Evolutionary conservation across 2,113 vertebrate genomes (phyloP).

Genomic region (Dendrocopos noguchii): DNA sequence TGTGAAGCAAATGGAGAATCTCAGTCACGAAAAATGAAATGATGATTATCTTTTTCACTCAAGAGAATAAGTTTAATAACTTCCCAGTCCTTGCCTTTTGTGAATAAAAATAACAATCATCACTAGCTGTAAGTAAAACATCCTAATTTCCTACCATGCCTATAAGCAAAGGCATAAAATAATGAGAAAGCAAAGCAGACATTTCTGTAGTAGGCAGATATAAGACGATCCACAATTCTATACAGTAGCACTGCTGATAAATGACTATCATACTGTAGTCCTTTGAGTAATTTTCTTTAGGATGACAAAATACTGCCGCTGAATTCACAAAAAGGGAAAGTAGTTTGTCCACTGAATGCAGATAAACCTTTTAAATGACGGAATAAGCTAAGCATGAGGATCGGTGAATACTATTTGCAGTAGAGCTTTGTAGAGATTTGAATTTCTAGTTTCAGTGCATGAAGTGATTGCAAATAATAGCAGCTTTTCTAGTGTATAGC

Average conservation of each 20-base stretch:
- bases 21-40: slow-evolving; percentile 18
- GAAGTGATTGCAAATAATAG: slow-evolving; percentile 44
- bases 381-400: neutral
- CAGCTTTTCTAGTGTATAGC: neutral
- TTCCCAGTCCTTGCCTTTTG: neutral
- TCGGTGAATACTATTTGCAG: neutral
- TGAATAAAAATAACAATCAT: slow-evolving; percentile 51
- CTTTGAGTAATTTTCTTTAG: slow-evolving; percentile 44
- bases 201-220: slow-evolving; percentile 50
- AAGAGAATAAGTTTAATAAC: slow-evolving; percentile 60
- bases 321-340: slow-evolving; percentile 28
- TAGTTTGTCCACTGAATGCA: neutral
- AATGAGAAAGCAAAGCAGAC: slow-evolving; percentile 42
- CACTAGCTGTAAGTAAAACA: slow-evolving; percentile 32
- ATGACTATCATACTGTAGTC: neutral
- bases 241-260: slow-evolving; percentile 35
- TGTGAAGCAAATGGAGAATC: slow-evolving; percentile 36
- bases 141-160: slow-evolving; percentile 43
- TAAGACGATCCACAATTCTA: neutral
- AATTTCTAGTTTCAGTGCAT: slow-evolving; percentile 40
- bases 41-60: slow-evolving; percentile 56
- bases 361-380: neutral
- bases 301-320: slow-evolving; percentile 19
- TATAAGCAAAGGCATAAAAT: slow-evolving; percentile 41
- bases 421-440: slow-evolving; percentile 19